Evolutionary conservation across 2,113 vertebrate species (phyloP), one percentile per base, ranked within the genome.

Genomic region (Podocnemis expansa): DNA sequence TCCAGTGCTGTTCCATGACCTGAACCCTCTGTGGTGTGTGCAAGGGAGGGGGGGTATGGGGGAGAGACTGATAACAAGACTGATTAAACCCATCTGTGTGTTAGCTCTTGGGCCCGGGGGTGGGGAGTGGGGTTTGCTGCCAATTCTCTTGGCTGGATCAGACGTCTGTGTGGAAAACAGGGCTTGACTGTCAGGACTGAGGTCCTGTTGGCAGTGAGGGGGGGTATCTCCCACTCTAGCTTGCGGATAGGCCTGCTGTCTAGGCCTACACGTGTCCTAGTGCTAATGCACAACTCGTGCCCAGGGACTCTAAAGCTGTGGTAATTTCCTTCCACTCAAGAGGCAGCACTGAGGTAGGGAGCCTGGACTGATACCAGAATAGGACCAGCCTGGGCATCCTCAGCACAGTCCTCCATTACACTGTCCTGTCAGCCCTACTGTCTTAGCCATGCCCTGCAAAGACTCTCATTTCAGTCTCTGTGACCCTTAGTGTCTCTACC

Each of bases 1-100:
- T 80, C 75, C 89, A 63, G 94, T 10, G 83, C 94, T 4, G 51
- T 93, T 49, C 8, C 34, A 0, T 85, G 89, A 89, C 92, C 97
- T 24, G 11, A 31, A 89, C 78, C 63, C 60, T 4, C 21, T 0
- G 19, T 31, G 1, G 45, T 41, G 21, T 6, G 6, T 4, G 47
- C 27, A 0, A 2, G 16, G 14, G 5, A 7, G 1, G 54, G 54
- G 75, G 14, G 52, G 31, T 13, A 2, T 1, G 38, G 82, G 41
- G 45, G 56, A 8, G 29, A 10, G 47, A 21, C 82, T 1, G 78
- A 56, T 10, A 47, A 76, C 87, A 34, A 4, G 73, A 12, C 67
- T 5, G 82, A 11, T 60, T 1, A 55, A 51, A 47, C 8, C 75
- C 78, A 0, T 25, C 5, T 41, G 21, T 6, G 90, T 73, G 31